Evolutionary conservation across 2,797 vertebrate species (phyloP).

Genomic region (Microchirus variegatus): DNA sequence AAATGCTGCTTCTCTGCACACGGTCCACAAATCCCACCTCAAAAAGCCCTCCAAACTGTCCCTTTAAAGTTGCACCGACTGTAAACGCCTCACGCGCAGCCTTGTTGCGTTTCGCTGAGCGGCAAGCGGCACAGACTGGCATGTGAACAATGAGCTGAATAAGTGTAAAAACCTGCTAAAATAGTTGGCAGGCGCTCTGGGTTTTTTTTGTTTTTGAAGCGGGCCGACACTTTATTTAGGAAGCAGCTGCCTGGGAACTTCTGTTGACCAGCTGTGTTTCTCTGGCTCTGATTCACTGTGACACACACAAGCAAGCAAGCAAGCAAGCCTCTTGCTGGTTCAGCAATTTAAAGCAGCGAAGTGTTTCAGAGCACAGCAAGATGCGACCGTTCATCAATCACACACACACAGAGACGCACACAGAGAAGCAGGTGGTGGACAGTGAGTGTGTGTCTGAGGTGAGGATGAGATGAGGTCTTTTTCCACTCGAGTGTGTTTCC

Average conservation of each 20-base stretch:
- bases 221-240: conserved; percentile 40
- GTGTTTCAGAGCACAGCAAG: conserved; percentile 55
- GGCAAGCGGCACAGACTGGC: not conserved
- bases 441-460: conserved; percentile 14
- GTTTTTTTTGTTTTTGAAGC: conserved; percentile 8
- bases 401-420: conserved; percentile 8
- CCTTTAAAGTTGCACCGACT: too few species aligned
- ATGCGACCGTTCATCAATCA: conserved; percentile 63
- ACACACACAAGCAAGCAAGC: conserved; percentile 27
- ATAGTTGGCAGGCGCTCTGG: conserved; percentile 5
- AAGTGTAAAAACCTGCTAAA: conserved; percentile 29
- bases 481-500: conserved; percentile 32
- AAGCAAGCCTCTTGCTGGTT: conserved; percentile 43
- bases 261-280: conserved; percentile 67
- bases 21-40: too few species aligned
- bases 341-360: conserved; percentile 61
- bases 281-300: conserved; percentile 41
- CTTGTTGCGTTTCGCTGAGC: not conserved
- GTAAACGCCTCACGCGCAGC: not conserved
- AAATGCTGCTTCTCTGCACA: too few species aligned
- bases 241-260: conserved; percentile 56
- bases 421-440: conserved; percentile 45
- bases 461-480: conserved; percentile 22
- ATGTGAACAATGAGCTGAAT: conserved; percentile 15
- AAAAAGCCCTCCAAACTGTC: too few species aligned